Conservation (phyloP, 1,140 invertebrate genomes). For the Chrysoperla carnea region DNA sequence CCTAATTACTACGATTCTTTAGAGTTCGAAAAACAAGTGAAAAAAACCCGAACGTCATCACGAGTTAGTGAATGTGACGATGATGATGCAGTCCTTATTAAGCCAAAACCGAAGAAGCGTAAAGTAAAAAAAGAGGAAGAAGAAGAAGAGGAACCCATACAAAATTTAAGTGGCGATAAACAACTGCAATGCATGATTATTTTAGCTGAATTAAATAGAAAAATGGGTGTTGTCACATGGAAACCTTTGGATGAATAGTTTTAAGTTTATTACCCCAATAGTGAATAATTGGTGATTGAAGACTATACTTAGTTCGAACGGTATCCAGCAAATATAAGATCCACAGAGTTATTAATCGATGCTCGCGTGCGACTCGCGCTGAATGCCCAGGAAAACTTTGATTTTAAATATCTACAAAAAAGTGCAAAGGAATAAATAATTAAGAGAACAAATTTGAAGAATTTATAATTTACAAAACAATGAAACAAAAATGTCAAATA, state of each 20-base stretch:
- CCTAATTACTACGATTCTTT: slow-evolving; percentile 70
- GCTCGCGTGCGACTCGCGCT: no score
- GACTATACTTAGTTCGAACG: no score
- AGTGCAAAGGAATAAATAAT: no score
- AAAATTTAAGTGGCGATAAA: slow-evolving; percentile 30
- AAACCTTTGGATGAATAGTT: slow-evolving; percentile 22
- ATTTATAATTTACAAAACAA: no score
- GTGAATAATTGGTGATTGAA: no score
- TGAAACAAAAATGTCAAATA: no score
- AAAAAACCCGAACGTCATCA: slow-evolving; percentile 30
- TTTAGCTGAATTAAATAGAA: slow-evolving; percentile 52
- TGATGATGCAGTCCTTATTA: slow-evolving; percentile 26
- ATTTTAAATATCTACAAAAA: no score
- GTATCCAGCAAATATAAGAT: no score
- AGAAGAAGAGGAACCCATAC: slow-evolving; percentile 32
- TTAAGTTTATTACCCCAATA: no score
- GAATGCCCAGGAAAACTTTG: no score
- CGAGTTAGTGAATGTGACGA: slow-evolving; percentile 23
- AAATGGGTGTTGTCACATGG: slow-evolving; percentile 48
- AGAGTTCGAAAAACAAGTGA: slow-evolving; percentile 52
- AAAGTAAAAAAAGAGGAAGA: slow-evolving; percentile 37
- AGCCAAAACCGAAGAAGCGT: slow-evolving; percentile 28
- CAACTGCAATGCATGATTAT: slow-evolving; percentile 39
- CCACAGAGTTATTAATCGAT: no score
- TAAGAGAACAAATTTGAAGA: no score